phyloP scores from a whole-genome alignment of 2,888 invertebrate genomes.

The Phyto melanocephala region DNA sequence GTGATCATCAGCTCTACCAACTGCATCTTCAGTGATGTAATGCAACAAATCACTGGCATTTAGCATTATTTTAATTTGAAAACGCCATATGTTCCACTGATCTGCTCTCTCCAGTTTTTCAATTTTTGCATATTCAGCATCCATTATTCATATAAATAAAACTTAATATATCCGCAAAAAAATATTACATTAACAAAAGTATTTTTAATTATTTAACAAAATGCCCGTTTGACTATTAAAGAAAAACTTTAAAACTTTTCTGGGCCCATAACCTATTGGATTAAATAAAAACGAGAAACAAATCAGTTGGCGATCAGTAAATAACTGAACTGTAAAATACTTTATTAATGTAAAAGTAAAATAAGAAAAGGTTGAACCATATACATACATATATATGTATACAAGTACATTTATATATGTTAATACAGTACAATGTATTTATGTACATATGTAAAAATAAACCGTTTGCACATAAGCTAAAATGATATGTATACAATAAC shows the following conservation, averaged over 20 bases:
- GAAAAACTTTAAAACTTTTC: conserved; percentile 20
- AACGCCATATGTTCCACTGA: conserved; percentile 46
- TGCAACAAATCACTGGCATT: conserved; percentile 46
- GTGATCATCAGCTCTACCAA: no score
- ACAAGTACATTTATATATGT: no score
- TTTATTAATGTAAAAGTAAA: no score
- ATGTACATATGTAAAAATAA: no score
- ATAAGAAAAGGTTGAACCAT: no score
- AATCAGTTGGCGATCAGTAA: background rate
- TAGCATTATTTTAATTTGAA: conserved; percentile 47
- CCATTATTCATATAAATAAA: conserved; percentile 17
- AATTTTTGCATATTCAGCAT: conserved; percentile 40
- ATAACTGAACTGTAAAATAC: no score
- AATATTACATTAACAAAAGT: background rate
- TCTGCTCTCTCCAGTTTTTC: conserved; percentile 41
- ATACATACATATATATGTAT: no score
- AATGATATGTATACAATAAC: no score
- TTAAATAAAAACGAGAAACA: background rate
- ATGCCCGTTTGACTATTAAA: background rate
- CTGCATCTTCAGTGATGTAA: conserved; percentile 17
- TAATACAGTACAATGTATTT: no score
- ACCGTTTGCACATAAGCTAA: no score
- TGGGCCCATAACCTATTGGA: conserved; percentile 50
- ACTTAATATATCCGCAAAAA: conserved; percentile 9
- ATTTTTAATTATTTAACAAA: background rate